A percentile compares a stretch with the other conserved stretches of the same genome.
phyloP scores from a whole-genome alignment of 2,797 vertebrate species.

The Botia almorhae region DNA sequence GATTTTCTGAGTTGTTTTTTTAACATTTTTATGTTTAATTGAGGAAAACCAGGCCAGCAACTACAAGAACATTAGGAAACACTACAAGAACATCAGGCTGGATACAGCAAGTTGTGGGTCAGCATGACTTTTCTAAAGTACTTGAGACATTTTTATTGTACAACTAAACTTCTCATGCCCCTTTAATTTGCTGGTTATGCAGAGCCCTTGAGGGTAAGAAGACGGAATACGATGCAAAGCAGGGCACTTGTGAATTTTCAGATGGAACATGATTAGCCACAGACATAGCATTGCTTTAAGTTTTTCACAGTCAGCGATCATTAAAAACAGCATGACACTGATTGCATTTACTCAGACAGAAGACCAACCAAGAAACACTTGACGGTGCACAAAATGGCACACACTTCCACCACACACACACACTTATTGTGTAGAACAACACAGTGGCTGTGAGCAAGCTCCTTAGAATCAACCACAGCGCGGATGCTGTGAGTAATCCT shows the following conservation, averaged over 20 bases:
- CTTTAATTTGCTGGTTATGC: background rate
- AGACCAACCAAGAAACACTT: constrained; percentile 25
- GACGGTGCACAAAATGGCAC: background rate
- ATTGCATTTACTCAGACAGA: constrained; percentile 42
- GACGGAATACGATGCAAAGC: constrained; percentile 13
- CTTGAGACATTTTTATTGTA: constrained; percentile 1
- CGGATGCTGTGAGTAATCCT: constrained; percentile 70
- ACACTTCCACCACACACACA: constrained; percentile 40
- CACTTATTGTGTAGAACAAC: constrained; percentile 28
- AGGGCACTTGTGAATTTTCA: constrained; percentile 5
- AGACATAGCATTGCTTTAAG: constrained; percentile 15
- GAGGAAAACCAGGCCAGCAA: background rate
- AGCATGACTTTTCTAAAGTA: constrained; percentile 28
- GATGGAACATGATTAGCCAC: constrained; percentile 17
- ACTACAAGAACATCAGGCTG: constrained; percentile 17
- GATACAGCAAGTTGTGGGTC: constrained; percentile 25
- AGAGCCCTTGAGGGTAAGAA: background rate
- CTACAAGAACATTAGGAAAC: background rate
- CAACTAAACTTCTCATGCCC: constrained; percentile 23
- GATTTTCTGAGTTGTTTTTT: too few species aligned
- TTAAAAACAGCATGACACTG: constrained; percentile 35
- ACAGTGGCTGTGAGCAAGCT: constrained; percentile 58
- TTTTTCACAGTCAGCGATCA: constrained; percentile 24
- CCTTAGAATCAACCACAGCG: constrained; percentile 67
- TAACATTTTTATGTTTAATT: background rate